phyloP scores from a whole-genome alignment of 2,888 invertebrate species.

The Campaea margaritaria region DNA sequence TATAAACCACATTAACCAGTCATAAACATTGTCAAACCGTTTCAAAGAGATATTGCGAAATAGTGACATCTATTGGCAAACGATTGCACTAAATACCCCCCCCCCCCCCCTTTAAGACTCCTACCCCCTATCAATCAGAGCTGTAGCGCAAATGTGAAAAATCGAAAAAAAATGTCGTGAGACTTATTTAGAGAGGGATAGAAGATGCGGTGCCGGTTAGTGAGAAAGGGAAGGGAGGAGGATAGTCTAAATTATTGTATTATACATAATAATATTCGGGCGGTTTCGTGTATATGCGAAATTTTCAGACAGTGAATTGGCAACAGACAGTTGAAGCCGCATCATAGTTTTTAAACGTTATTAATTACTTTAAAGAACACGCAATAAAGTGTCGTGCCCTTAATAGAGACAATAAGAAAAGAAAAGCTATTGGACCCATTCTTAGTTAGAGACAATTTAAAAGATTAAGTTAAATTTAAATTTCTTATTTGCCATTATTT shows the following conservation, averaged over 20 bases:
- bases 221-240: constrained; percentile 49
- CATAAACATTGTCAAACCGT: neutral
- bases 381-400: too few species aligned
- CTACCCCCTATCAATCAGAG: constrained; percentile 56
- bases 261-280: constrained; percentile 76
- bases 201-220: constrained; percentile 37
- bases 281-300: constrained; percentile 54
- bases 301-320: constrained; percentile 8
- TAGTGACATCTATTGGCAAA: constrained; percentile 22
- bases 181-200: constrained; percentile 53
- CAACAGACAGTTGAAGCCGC: neutral
- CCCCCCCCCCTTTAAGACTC: neutral
- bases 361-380: too few species aligned
- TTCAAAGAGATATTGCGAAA: neutral
- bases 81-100: constrained; percentile 13
- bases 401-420: too few species aligned
- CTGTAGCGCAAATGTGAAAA: constrained; percentile 66
- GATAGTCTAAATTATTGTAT: constrained; percentile 77
- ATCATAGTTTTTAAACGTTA: too few species aligned
- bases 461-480: too few species aligned
- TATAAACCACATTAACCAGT: neutral
- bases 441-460: too few species aligned
- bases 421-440: too few species aligned
- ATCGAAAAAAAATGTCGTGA: constrained; percentile 57
- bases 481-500: too few species aligned